Conservation (phyloP, 2,113 vertebrate species). For the Trogon melanurus region DNA sequence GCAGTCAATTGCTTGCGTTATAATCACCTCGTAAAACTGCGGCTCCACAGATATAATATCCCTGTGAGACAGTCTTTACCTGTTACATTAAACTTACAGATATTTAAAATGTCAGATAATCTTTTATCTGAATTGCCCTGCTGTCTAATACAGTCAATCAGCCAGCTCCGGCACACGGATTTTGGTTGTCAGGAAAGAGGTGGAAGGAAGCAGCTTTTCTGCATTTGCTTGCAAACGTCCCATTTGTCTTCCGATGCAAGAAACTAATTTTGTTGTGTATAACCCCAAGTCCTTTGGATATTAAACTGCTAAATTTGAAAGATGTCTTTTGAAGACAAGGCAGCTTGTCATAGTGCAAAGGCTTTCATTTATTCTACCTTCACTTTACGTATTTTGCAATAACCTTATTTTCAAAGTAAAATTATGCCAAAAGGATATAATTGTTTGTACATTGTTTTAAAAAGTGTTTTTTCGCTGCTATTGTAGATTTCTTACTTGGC, state of each 20-base stretch:
- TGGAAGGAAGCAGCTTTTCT: neutral
- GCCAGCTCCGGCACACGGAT: neutral
- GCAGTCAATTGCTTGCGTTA: conserved; percentile 17
- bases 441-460: neutral
- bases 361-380: neutral
- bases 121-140: neutral
- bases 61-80: neutral
- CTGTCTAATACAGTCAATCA: conserved; percentile 10
- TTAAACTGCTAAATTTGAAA: neutral
- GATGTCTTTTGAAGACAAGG: neutral
- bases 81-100: conserved; percentile 48
- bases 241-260: neutral
- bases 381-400: neutral
- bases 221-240: neutral
- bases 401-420: neutral
- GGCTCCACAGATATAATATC: neutral
- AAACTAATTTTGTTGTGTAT: neutral
- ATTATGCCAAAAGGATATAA: neutral
- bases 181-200: neutral
- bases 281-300: neutral
- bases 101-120: conserved; percentile 33
- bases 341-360: neutral
- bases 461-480: neutral
- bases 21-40: conserved; percentile 31
- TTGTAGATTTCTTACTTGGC: neutral